Percentiles rank a stretch among this genome's conserved stretches.
Conservation (phyloP, 2,888 invertebrate genomes). For the Apotomis capreana region DNA sequence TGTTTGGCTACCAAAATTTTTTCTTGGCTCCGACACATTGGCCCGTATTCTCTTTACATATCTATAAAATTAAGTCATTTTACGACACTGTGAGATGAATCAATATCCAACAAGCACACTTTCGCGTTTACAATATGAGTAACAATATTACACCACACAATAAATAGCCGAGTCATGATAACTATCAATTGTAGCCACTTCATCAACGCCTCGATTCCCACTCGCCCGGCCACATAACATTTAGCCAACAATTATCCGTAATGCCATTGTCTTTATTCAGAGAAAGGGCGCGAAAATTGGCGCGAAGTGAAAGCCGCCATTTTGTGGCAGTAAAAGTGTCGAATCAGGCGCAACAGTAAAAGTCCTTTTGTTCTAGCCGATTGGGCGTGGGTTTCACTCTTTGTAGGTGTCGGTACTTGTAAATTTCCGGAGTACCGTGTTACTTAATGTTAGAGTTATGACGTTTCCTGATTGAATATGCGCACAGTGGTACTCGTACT, state of each 20-base stretch:
- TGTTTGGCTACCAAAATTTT: too few relatives aligned
- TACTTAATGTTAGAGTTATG: slow-evolving; percentile 30
- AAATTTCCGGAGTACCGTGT: slow-evolving; percentile 27
- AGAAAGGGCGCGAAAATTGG: slow-evolving; percentile 67
- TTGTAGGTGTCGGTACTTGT: slow-evolving; percentile 24
- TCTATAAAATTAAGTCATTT: too few relatives aligned
- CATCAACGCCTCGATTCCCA: slow-evolving; percentile 47
- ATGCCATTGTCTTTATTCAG: slow-evolving; percentile 73
- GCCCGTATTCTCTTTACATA: too few relatives aligned
- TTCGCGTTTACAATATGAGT: too few relatives aligned
- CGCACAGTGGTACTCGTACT: neutral
- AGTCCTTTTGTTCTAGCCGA: slow-evolving; percentile 49
- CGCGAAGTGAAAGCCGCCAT: slow-evolving; percentile 62
- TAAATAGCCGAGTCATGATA: too few relatives aligned
- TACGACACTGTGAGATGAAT: too few relatives aligned
- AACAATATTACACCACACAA: too few relatives aligned
- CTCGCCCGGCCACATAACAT: slow-evolving; percentile 60
- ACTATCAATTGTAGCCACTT: slow-evolving; percentile 31
- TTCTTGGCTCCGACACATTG: too few relatives aligned
- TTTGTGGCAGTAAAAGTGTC: slow-evolving; percentile 45
- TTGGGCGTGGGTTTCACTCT: slow-evolving; percentile 36
- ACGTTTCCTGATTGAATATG: slow-evolving; percentile 23
- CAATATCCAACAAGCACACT: too few relatives aligned
- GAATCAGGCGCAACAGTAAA: slow-evolving; percentile 54
- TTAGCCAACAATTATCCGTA: slow-evolving; percentile 69